Base-by-base conservation (phyloP, 1,140 invertebrate genomes). In the Steinernema feltiae region DNA sequence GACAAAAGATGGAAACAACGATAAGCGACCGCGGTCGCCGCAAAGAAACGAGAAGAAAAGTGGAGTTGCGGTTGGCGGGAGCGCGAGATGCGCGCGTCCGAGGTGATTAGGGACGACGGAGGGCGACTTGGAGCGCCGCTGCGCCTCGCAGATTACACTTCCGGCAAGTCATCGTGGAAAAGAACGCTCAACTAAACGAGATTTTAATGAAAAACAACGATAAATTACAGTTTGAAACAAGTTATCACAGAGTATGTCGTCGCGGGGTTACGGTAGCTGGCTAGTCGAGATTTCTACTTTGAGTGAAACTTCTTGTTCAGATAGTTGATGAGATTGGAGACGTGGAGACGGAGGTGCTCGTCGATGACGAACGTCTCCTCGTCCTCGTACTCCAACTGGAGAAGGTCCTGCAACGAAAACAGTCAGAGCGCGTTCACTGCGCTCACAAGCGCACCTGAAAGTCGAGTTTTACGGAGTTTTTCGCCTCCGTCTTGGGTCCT, bases 301-400 rank as follows among this genome's bases (percentile, higher is more conserved):
- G 53, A 63, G 53, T 63, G 53, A 21, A 63, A 63, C 24, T 63
- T 63, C 53, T 63, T 63, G 53, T 63, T 63, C 53, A 63, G 24
- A 27, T 63, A 63, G 53, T 63, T 63, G 53, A 63, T 63, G 12
- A 63, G 53, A 21, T 63, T 63, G 53, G 53, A 63, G 12, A 63
- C 53, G 53, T 63, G 12, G 12, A 63, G 53, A 3, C 53, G 53
- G 2, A 15, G 53, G 53, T n/a, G 7, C 7, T 63, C 53, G 12
- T 63, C 53, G 12, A 63, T 63, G 24, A 63, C 12, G 53, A 63
- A 63, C 12, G 53, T 63, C 24, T 63, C 53, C 53, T 63, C 53
- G 53, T 63, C 53, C 53, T 63, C 53, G 53, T 63, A 63, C 24
- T 63, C 53, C 53, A 63, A 15, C 24, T 63, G 53, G 3, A 63